Percentiles rank a stretch among this genome's conserved stretches.
Conservation (phyloP, 2,888 invertebrate genomes). For the Meandrusa payeni region DNA sequence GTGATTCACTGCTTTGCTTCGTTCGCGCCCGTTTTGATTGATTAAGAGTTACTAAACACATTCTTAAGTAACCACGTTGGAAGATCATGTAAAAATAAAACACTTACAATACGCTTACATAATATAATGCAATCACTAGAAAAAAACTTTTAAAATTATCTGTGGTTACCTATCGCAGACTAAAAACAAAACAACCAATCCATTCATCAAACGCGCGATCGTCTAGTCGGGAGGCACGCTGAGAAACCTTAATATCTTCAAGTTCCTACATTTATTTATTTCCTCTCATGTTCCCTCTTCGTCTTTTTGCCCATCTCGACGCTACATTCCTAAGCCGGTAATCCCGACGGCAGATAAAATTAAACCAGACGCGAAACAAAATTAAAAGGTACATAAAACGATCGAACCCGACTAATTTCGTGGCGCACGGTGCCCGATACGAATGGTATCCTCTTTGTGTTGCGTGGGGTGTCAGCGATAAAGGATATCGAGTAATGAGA, state of each 20-base stretch:
- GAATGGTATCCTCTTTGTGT: constrained; percentile 43
- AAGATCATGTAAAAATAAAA: constrained; percentile 30
- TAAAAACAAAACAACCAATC: constrained; percentile 56
- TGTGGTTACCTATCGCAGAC: constrained; percentile 50
- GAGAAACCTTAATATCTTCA: constrained; percentile 69
- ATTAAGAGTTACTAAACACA: constrained; percentile 59
- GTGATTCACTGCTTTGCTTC: constrained; percentile 71
- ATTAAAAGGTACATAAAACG: constrained; percentile 76
- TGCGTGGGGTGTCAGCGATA: constrained; percentile 41
- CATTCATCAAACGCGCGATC: constrained; percentile 62
- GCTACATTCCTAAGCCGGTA: constrained; percentile 79
- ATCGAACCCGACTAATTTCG: constrained; percentile 75
- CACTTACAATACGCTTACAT: too few species aligned
- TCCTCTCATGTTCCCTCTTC: constrained; percentile 67
- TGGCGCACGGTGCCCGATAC: constrained; percentile 66
- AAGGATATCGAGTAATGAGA: constrained; percentile 43
- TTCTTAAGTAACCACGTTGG: constrained; percentile 30
- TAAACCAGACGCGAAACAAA: constrained; percentile 80
- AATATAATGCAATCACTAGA: too few species aligned
- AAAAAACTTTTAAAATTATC: constrained; percentile 37
- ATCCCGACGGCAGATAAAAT: constrained; percentile 79
- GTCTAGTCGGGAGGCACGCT: constrained; percentile 48
- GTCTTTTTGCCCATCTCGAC: constrained; percentile 66
- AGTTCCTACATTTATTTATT: constrained; percentile 76
- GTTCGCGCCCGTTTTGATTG: constrained; percentile 61